Base-by-base conservation (phyloP, 2,113 vertebrate species). In the Corvus cornix region DNA sequence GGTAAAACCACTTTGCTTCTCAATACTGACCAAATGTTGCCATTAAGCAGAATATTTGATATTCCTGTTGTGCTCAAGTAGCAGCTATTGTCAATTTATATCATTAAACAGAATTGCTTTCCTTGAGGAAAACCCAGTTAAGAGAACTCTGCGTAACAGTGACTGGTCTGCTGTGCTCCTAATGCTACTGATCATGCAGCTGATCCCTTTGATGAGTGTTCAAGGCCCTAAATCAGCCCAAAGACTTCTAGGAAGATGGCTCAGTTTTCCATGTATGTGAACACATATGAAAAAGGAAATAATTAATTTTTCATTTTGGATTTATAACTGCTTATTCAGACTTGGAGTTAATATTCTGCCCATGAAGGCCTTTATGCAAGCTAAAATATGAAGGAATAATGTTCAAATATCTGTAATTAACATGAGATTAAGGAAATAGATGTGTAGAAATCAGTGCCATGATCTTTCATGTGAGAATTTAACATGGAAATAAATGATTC, bases 111-210 rank as follows among this genome's bases (percentile, higher is more conserved):
- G 66, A 80, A 56, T 51, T 64, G 55, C 51, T 77, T 74, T 86
- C 68, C 68, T 92, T 81, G 68, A 92, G 69, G 72, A 88, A 90
- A 86, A 59, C 30, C 39, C 52, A 95, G 44, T 84, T 84, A 92
- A 90, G 52, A 70, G 60, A 90, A 64, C 58, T 67, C 43, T 74
- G 79, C 74, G n/a, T 48, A 90, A 24, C 59, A 70, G 39, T 7
- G 59, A 74, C 43, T 3, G 30, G 59, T 60, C 39, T 94, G 68
- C 72, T 68, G 44, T 2, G 7, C n/a, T 78, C 35, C 91, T 77
- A 44, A 26, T 53, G 39, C 60, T 55, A 28, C 46, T 84, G 85
- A 92, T 90, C 52, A 17, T 23, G 23, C 68, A 70, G 6, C 27
- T 16, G 13, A 28, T 55, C 39, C n/a, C 37, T 95, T 33, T 83